Percentiles rank a stretch among this genome's conserved stretches.
phyloP scores from a whole-genome alignment of 2,888 invertebrate species.

The Cheilosia vernalis region DNA sequence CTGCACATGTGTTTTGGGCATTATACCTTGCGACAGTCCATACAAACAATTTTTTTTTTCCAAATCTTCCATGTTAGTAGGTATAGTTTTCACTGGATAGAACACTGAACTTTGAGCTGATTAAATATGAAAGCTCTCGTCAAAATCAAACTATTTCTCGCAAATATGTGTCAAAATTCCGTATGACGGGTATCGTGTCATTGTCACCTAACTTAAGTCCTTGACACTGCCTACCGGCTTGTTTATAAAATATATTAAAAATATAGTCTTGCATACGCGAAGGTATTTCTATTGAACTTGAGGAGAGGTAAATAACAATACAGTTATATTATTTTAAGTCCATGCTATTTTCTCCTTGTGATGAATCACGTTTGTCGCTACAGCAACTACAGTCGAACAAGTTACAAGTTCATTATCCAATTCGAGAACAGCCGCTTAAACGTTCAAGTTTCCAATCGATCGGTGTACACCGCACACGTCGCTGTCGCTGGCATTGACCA shows the following conservation, averaged over 20 bases:
- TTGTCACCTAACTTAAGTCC: not conserved
- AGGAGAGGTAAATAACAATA: conserved; percentile 35
- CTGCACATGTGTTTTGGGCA: no score
- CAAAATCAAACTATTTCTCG: not conserved
- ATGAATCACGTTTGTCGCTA: conserved; percentile 13
- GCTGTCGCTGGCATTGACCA: conserved; percentile 65
- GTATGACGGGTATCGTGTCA: not conserved
- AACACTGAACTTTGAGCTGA: not conserved
- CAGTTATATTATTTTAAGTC: not conserved
- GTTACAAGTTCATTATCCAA: conserved; percentile 55
- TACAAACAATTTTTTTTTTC: no score
- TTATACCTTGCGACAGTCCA: no score
- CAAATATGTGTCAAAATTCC: no score
- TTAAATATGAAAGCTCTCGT: not conserved
- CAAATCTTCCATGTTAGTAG: no score
- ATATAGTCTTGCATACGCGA: not conserved
- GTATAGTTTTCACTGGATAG: no score
- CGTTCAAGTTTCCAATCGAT: conserved; percentile 49
- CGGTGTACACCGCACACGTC: conserved; percentile 38
- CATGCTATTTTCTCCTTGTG: conserved; percentile 11
- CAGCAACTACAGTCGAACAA: conserved; percentile 1
- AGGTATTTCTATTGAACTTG: not conserved
- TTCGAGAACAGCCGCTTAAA: conserved; percentile 25
- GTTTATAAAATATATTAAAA: conserved; percentile 6
- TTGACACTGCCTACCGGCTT: conserved; percentile 14